Evolutionary conservation across 2,888 invertebrate species (phyloP).

Genomic region (Tetropium fuscum): DNA sequence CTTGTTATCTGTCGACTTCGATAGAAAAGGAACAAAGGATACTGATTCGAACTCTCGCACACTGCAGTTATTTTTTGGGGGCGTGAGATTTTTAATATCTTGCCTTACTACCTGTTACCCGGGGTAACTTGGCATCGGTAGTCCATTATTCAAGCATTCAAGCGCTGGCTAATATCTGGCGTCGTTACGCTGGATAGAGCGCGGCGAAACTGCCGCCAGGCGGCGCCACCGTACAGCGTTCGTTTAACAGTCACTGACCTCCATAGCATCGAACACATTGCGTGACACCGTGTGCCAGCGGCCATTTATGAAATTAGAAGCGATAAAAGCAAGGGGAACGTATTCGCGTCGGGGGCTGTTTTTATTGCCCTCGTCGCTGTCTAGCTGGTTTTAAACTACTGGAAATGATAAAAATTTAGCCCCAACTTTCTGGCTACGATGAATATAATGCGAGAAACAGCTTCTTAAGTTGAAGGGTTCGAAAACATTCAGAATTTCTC

Average conservation of each 20-base stretch:
- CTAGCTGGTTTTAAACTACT: background rate
- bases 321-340: background rate
- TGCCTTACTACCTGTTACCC: conserved; percentile 7
- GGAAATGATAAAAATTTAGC: no score
- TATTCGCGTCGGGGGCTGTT: background rate
- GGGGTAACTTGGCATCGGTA: conserved; percentile 15
- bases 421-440: no score
- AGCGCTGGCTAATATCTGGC: background rate
- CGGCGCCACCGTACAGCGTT: conserved; percentile 33
- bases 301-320: conserved; percentile 20
- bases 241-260: conserved; percentile 44
- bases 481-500: background rate
- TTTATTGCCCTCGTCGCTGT: conserved; percentile 11
- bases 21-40: conserved; percentile 25
- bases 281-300: conserved; percentile 32
- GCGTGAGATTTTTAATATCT: conserved; percentile 1
- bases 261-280: conserved; percentile 40
- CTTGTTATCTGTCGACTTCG: conserved; percentile 1
- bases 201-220: conserved; percentile 23
- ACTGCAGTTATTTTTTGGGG: conserved; percentile 6
- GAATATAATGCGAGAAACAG: no score
- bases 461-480: no score
- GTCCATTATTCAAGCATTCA: conserved; percentile 19
- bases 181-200: conserved; percentile 21
- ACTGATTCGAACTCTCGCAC: conserved; percentile 20